These are phyloP conservation scores for Alectoris magna DNA, from an alignment of 2,797 vertebrate species.

Conservation along the genomic window DNA sequence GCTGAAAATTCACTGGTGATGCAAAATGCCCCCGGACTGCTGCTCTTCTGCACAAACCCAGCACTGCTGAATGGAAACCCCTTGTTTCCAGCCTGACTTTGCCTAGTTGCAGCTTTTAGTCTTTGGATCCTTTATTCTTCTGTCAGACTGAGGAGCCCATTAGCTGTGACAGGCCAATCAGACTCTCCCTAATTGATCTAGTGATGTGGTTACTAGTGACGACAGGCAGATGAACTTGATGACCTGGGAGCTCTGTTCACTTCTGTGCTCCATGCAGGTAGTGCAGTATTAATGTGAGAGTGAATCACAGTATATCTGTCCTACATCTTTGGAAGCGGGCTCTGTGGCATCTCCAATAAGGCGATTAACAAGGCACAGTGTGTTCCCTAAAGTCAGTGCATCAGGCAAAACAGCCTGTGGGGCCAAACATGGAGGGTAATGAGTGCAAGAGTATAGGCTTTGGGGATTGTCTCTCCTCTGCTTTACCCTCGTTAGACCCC, in stretches of 20 bases:
- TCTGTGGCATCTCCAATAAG: not conserved
- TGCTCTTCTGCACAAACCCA: not conserved
- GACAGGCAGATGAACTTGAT: conserved; percentile 33
- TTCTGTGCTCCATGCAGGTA: not conserved
- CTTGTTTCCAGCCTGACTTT: not conserved
- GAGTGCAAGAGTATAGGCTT: not conserved
- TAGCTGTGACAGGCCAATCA: conserved; percentile 50
- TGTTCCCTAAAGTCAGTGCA: not conserved
- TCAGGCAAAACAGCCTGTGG: not conserved
- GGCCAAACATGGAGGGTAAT: fast-evolving
- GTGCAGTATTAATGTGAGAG: fast-evolving
- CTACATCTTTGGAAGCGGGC: not conserved
- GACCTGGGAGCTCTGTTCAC: conserved; percentile 37
- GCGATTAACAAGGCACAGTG: not conserved
- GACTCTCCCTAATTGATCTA: conserved; percentile 48
- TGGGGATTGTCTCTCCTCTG: not conserved
- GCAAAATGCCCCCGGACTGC: fast-evolving
- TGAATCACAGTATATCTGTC: not conserved
- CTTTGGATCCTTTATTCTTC: conserved; percentile 21
- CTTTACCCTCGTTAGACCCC: too few relatives aligned
- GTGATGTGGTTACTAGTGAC: conserved; percentile 58
- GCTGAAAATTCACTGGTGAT: not conserved
- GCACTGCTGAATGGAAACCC: not conserved
- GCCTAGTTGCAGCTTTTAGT: not conserved
- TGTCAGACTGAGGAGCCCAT: conserved; percentile 16